Conservation (phyloP, 2,113 vertebrate species). For the Oryzias curvinotus region DNA sequence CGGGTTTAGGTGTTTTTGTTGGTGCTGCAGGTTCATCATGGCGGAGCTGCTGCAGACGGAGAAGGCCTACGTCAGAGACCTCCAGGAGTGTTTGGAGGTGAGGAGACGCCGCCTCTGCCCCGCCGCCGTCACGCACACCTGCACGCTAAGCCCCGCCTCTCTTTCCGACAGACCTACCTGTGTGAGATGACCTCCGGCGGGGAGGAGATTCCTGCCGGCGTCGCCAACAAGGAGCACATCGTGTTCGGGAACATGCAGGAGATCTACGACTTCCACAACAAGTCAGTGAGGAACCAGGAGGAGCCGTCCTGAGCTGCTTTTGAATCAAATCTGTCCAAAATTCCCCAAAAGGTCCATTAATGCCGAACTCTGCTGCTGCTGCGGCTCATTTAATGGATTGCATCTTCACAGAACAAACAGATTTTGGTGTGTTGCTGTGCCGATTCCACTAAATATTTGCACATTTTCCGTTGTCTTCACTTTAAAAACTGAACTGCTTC, state of each 20-base stretch:
- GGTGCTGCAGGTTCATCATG: conserved; percentile 91
- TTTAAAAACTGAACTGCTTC: no score
- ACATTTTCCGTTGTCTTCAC: no score
- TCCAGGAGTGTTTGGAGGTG: conserved; percentile 97
- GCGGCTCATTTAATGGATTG: no score
- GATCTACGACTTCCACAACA: conserved; percentile 97
- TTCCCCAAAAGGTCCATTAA: no score
- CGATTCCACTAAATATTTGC: no score
- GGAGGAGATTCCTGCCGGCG: conserved; percentile 92
- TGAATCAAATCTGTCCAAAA: no score
- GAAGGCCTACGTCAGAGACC: conserved; percentile 94
- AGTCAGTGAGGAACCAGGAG: conserved; percentile 74
- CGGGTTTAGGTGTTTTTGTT: neutral
- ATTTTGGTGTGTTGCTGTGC: no score
- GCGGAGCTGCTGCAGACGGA: conserved; percentile 96
- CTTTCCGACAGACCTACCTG: conserved; percentile 86
- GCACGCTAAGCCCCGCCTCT: neutral
- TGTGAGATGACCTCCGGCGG: conserved; percentile 97
- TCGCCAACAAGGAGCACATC: conserved; percentile 92
- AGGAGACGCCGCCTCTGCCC: neutral
- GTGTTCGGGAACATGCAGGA: conserved; percentile 99
- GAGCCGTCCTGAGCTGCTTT: no score
- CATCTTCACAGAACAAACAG: no score
- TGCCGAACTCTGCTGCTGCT: no score
- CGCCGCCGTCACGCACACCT: neutral